Evolutionary conservation across 2,888 invertebrate species (phyloP).

Genomic region (Tanytarsus gracilentus): DNA sequence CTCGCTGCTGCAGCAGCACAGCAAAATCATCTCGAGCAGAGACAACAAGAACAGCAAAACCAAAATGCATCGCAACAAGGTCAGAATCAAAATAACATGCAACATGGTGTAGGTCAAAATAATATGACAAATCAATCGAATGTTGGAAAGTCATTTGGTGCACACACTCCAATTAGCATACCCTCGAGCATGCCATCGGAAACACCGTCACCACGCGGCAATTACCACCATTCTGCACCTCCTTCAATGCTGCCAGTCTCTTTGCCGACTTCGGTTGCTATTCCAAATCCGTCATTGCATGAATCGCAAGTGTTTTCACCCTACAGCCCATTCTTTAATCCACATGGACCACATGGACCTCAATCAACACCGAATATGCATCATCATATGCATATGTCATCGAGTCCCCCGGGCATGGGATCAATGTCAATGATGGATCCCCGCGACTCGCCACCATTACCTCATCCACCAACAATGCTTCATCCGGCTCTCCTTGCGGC

Average conservation of each 20-base stretch:
- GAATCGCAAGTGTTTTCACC: slow-evolving; percentile 90
- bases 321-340: slow-evolving; percentile 80
- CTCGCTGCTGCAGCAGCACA: slow-evolving; percentile 57
- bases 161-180: slow-evolving; percentile 33
- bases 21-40: slow-evolving; percentile 52
- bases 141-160: slow-evolving; percentile 34
- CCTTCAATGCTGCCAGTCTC: slow-evolving; percentile 81
- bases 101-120: slow-evolving; percentile 17
- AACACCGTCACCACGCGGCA: slow-evolving; percentile 63
- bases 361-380: slow-evolving; percentile 42
- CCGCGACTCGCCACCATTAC: slow-evolving; percentile 75
- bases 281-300: slow-evolving; percentile 91
- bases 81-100: slow-evolving; percentile 4
- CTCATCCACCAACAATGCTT: slow-evolving; percentile 73
- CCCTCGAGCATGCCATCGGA: slow-evolving; percentile 45
- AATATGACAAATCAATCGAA: slow-evolving; percentile 32
- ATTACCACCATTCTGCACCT: slow-evolving; percentile 48
- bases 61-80: background rate
- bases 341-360: slow-evolving; percentile 46
- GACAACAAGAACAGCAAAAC: slow-evolving; percentile 40
- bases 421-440: slow-evolving; percentile 54
- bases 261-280: slow-evolving; percentile 90
- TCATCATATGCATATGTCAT: slow-evolving; percentile 41
- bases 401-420: slow-evolving; percentile 56
- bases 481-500: slow-evolving; percentile 78